phyloP scores from a whole-genome alignment of 2,888 invertebrate genomes.

The Zygogramma bicolorata region DNA sequence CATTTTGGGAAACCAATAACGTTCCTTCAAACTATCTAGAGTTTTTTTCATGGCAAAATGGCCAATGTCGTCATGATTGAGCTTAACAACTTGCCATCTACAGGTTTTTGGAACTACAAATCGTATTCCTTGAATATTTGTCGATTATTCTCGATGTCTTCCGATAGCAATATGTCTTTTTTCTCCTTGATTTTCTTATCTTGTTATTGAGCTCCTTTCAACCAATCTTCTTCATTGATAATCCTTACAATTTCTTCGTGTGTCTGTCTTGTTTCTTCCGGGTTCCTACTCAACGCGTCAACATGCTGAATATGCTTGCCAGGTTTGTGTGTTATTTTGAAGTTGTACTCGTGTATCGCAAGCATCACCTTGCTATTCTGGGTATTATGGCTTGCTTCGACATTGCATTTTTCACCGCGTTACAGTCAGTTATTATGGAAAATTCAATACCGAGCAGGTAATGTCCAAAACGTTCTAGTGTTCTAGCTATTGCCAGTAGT shows the following conservation, averaged over 20 bases:
- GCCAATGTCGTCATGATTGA: constrained; percentile 55
- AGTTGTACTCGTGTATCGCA: constrained; percentile 1
- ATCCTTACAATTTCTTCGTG: constrained; percentile 12
- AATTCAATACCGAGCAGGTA: constrained; percentile 27
- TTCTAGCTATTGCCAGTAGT: constrained; percentile 25
- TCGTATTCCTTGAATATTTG: constrained; percentile 28
- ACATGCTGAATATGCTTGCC: constrained; percentile 14
- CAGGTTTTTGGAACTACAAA: constrained; percentile 31
- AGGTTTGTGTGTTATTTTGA: constrained; percentile 5
- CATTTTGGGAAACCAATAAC: constrained; percentile 53
- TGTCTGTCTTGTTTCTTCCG: constrained; percentile 1
- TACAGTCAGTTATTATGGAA: constrained; percentile 31
- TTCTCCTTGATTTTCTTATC: constrained; percentile 19
- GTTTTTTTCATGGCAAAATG: constrained; percentile 53
- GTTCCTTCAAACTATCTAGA: constrained; percentile 47
- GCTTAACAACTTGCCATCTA: constrained; percentile 33
- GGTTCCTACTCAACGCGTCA: neutral
- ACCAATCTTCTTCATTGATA: constrained; percentile 21
- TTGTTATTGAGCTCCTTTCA: constrained; percentile 14
- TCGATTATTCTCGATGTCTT: constrained; percentile 14
- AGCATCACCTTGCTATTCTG: neutral
- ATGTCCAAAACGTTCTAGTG: constrained; percentile 30
- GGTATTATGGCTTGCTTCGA: constrained; percentile 6
- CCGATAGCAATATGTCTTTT: constrained; percentile 15
- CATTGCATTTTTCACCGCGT: constrained; percentile 19